A percentile compares a stretch with the other conserved stretches of the same genome.
phyloP scores from a whole-genome alignment of 2,888 invertebrate species.

The Cryptus viduatorius region DNA sequence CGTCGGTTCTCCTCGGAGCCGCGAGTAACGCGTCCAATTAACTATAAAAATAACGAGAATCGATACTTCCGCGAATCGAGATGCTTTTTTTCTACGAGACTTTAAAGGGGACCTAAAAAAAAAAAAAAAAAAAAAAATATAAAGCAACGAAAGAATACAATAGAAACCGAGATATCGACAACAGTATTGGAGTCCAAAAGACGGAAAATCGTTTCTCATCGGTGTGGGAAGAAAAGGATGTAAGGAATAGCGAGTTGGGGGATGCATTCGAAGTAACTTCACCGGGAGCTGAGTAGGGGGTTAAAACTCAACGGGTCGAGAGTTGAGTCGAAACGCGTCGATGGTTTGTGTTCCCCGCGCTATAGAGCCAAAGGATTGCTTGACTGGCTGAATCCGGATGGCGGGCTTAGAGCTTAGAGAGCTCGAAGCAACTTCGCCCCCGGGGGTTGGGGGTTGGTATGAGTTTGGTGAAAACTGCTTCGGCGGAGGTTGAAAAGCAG shows the following conservation, averaged over 20 bases:
- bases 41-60: slow-evolving; percentile 84
- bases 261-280: slow-evolving; percentile 18
- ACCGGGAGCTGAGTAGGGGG: slow-evolving; percentile 44
- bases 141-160: slow-evolving; percentile 43
- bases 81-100: neutral
- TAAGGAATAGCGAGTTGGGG: slow-evolving; percentile 10
- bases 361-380: neutral
- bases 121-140: slow-evolving; percentile 16
- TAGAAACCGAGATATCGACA: slow-evolving; percentile 3
- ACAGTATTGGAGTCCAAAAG: slow-evolving; percentile 46
- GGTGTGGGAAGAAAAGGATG: neutral
- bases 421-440: slow-evolving; percentile 65
- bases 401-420: slow-evolving; percentile 40
- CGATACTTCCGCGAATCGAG: slow-evolving; percentile 63
- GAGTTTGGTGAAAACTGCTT: slow-evolving; percentile 47
- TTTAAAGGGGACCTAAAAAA: neutral
- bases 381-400: slow-evolving; percentile 34
- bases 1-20: neutral
- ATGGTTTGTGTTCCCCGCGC: neutral
- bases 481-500: slow-evolving; percentile 56
- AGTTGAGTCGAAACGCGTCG: neutral
- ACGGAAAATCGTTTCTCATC: slow-evolving; percentile 2
- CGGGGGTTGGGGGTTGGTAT: slow-evolving; percentile 42
- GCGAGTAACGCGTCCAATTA: slow-evolving; percentile 78
- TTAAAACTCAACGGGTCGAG: neutral